Evolutionary conservation across 1,140 invertebrate species (phyloP).

Genomic region (Drosophila parvula): DNA sequence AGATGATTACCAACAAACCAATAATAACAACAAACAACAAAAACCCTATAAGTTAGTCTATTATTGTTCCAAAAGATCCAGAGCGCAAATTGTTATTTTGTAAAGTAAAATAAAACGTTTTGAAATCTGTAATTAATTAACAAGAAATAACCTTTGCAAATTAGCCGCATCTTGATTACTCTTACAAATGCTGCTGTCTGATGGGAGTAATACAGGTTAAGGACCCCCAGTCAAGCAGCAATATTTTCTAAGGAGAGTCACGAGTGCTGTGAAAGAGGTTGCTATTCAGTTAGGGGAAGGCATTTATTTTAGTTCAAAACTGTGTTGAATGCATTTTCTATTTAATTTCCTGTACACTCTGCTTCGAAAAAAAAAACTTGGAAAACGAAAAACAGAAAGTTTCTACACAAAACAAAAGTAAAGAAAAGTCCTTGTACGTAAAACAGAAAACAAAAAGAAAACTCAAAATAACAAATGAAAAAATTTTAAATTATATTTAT

Average conservation of each 20-base stretch:
- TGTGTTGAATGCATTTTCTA: constrained; percentile 56
- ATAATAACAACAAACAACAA: constrained; percentile 21
- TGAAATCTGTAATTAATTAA: constrained; percentile 27
- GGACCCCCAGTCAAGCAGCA: constrained; percentile 4
- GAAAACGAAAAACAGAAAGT: constrained; percentile 35
- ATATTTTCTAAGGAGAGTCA: constrained; percentile 14
- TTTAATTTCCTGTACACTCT: constrained; percentile 21
- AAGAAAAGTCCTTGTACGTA: constrained; percentile 51
- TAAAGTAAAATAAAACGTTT: constrained; percentile 50
- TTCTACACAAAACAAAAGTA: constrained; percentile 45
- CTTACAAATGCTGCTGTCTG: not conserved
- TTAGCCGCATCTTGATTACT: constrained; percentile 9
- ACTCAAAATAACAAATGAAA: constrained; percentile 41
- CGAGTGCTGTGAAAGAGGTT: constrained; percentile 1
- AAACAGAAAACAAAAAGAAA: constrained; percentile 29
- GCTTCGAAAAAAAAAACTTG: constrained; percentile 20
- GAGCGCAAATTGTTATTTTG: constrained; percentile 75
- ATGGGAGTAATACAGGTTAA: not conserved
- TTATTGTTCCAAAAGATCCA: constrained; percentile 64
- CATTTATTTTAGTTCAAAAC: constrained; percentile 69
- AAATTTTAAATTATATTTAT: constrained; percentile 67
- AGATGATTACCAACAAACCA: constrained; percentile 22
- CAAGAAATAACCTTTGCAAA: constrained; percentile 1
- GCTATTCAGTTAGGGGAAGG: constrained; percentile 49
- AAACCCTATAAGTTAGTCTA: constrained; percentile 53